Evolutionary conservation across 2,113 vertebrate genomes (phyloP).

Genomic region (Rafetus swinhoei): DNA sequence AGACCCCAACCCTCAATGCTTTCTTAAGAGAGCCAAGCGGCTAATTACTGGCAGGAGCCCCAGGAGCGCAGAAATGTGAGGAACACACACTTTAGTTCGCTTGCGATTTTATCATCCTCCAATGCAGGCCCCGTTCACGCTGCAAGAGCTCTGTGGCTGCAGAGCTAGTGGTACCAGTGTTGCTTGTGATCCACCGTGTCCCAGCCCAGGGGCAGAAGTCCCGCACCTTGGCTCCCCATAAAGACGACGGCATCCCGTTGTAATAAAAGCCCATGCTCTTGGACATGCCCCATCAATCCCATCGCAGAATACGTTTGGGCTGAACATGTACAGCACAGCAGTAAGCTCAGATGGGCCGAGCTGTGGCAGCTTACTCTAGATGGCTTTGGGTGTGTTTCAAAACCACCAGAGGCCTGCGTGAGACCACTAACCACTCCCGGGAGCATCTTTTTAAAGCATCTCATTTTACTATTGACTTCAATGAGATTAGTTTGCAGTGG

Average conservation of each 20-base stretch:
- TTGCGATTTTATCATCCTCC: not conserved
- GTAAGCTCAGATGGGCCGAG: no score
- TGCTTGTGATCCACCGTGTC: not conserved
- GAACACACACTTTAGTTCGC: not conserved
- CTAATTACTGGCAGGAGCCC: not conserved
- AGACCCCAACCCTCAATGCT: not conserved
- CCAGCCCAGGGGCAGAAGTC: not conserved
- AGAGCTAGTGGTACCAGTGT: not conserved
- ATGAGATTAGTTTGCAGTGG: not conserved
- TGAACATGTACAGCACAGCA: not conserved
- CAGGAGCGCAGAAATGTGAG: not conserved
- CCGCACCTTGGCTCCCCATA: not conserved
- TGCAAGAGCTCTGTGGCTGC: not conserved
- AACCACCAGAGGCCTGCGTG: not conserved
- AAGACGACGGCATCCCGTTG: not conserved
- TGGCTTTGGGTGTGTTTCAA: not conserved
- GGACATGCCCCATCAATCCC: not conserved
- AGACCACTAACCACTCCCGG: not conserved
- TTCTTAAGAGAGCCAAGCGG: not conserved
- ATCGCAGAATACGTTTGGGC: not conserved
- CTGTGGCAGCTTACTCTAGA: not conserved
- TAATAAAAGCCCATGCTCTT: not conserved
- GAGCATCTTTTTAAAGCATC: not conserved
- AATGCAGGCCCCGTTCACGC: not conserved
- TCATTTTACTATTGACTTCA: accelerated